Base-by-base conservation (phyloP, 2,113 vertebrate species). In the pig (Sus scrofa) region DNA sequence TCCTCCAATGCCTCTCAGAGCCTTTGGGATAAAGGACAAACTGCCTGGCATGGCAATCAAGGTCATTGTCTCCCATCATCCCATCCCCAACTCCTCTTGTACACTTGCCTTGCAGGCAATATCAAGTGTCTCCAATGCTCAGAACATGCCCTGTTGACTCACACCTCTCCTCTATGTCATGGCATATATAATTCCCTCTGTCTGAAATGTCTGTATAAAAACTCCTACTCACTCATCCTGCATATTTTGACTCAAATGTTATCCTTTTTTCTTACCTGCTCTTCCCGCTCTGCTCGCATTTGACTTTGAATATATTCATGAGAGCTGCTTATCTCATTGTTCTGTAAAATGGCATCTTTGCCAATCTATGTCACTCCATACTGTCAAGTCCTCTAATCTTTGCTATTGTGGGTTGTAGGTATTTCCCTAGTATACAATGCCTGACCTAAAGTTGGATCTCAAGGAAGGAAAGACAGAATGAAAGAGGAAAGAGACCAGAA, bases 151-250 rank as follows among this genome's bases (percentile, higher is more conserved):
- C 91, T 79, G 63, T 39, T 94, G 82, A 89, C 60, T 68, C 86
- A 91, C 18, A 34, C 19, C 32, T 86, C 68, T 68, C 37, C 82
- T 30, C 58, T 60, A 0, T 70, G 16, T n/a, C 62, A 73, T 67
- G 30, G 63, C 37, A 77, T 44, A 85, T 88, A 39, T 70, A 92
- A 89, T 54, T 91, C 71, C 30, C 26, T 95, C 54, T 73, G 50
- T 27, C 83, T 92, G 74, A 89, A 67, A 89, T 81, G 32, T 75
- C 95, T 92, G 20, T 75, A 70, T 65, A n/a, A 96, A 92, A 92
- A 95, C 70, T 89, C 77, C 78, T 90, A 90, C 74, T 91, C 71
- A 77, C 50, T 86, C 79, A 75, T 84, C 37, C 79, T 92, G 95
- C 83, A 81, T 56, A 93, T 92, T 96, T 39, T 34, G 60, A 52